Percentiles rank a stretch among this genome's conserved stretches.
Conservation (phyloP, 2,797 vertebrate species). For the Notamacropus eugenii region DNA sequence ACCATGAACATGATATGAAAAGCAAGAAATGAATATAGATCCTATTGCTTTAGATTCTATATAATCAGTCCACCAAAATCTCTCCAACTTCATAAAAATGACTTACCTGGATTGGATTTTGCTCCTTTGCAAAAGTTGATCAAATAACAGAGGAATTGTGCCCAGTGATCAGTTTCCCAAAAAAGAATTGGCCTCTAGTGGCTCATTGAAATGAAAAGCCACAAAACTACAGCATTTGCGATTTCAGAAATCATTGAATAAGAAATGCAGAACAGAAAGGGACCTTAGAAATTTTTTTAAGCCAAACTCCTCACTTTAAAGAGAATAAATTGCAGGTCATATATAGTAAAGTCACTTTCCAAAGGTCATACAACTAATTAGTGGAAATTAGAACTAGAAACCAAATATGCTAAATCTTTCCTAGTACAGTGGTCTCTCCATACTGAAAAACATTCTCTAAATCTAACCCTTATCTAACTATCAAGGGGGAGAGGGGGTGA, state of each 20-base stretch:
- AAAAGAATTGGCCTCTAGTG: conserved; percentile 73
- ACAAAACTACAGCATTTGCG: conserved; percentile 43
- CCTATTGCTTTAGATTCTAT: conserved; percentile 52
- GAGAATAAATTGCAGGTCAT: not conserved
- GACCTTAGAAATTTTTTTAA: not conserved
- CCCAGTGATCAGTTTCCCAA: conserved; percentile 72
- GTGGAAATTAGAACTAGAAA: not conserved
- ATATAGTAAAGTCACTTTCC: not conserved
- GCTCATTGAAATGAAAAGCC: conserved; percentile 75
- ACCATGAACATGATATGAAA: conserved; percentile 53
- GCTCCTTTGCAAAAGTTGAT: conserved; percentile 72
- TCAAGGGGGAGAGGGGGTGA: not conserved
- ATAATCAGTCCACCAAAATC: conserved; percentile 54
- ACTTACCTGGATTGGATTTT: conserved; percentile 57
- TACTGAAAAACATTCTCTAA: not conserved
- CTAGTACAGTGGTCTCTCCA: not conserved
- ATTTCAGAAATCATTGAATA: not conserved
- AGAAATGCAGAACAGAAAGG: not conserved
- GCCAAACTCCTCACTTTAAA: not conserved
- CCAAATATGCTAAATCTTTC: not conserved
- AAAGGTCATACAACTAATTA: not conserved
- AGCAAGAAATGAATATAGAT: conserved; percentile 60
- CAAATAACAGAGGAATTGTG: conserved; percentile 75
- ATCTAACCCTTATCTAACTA: not conserved
- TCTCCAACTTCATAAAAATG: conserved; percentile 69